Percentiles rank a stretch among this genome's conserved stretches.
phyloP scores from a whole-genome alignment of 2,113 vertebrate species.

The Sceloporus tristichus region DNA sequence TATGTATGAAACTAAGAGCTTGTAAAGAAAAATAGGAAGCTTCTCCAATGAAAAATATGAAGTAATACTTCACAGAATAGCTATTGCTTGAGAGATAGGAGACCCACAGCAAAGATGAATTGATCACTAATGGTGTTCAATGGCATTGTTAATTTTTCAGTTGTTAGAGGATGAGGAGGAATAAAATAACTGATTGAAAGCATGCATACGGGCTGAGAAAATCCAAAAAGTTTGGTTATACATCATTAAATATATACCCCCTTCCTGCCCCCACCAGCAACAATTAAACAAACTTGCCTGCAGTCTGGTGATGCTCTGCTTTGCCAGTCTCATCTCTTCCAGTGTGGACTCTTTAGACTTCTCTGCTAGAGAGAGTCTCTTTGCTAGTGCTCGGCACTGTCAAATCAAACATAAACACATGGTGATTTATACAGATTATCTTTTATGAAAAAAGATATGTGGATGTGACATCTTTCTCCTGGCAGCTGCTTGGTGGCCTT shows the following conservation, averaged over 20 bases:
- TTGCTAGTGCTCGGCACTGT: slow-evolving; percentile 96
- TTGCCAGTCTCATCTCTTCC: slow-evolving; percentile 87
- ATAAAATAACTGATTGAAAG: background rate
- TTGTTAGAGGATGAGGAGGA: too few species aligned
- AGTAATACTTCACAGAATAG: too few species aligned
- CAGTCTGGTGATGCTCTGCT: slow-evolving; percentile 90
- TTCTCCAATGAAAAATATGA: too few species aligned
- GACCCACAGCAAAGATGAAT: background rate
- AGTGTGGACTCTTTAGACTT: slow-evolving; percentile 86
- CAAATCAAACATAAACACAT: background rate
- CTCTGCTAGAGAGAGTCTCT: slow-evolving; percentile 91
- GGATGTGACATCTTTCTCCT: background rate
- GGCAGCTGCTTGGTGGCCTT: background rate
- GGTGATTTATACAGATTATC: background rate
- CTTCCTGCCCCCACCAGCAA: background rate
- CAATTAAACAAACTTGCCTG: slow-evolving; percentile 83
- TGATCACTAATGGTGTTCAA: too few species aligned
- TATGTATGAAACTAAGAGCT: too few species aligned
- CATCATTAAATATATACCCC: background rate
- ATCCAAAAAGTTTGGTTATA: background rate
- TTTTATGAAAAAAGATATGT: background rate
- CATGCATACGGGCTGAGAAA: background rate
- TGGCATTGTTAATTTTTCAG: too few species aligned
- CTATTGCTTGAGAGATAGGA: background rate
- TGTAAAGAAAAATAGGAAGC: too few species aligned